Conservation (phyloP, 2,113 vertebrate species). For the Periophthalmodon schlosseri region DNA sequence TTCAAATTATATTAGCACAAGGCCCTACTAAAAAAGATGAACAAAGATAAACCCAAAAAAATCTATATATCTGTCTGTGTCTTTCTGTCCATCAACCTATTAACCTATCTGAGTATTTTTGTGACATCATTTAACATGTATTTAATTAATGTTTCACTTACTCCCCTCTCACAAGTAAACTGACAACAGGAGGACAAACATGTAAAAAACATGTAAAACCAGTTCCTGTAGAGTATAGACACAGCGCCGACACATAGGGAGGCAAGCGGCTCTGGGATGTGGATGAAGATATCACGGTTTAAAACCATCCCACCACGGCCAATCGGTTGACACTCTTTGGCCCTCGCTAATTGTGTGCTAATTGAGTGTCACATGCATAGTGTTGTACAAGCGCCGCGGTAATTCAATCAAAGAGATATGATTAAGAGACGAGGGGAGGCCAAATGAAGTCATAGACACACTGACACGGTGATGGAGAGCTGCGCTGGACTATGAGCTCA, state of each 20-base stretch:
- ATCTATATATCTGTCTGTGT: no score
- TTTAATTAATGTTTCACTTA: neutral
- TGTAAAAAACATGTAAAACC: neutral
- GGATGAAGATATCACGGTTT: constrained; percentile 66
- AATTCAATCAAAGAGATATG: constrained; percentile 60
- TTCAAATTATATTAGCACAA: no score
- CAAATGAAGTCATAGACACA: constrained; percentile 22
- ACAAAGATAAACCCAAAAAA: no score
- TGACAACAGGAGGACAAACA: neutral
- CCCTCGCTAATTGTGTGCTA: constrained; percentile 65
- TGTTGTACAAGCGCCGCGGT: constrained; percentile 63
- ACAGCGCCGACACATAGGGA: neutral
- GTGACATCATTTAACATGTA: no score
- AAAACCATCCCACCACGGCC: constrained; percentile 53
- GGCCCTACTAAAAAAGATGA: no score
- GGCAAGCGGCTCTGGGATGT: neutral
- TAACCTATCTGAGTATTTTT: no score
- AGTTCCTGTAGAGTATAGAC: neutral
- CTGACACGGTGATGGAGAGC: neutral
- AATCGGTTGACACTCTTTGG: constrained; percentile 65
- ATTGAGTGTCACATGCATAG: constrained; percentile 58
- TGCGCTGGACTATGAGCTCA: neutral
- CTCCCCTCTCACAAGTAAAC: neutral
- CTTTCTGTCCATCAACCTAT: no score
- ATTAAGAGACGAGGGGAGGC: constrained; percentile 55